A percentile compares a stretch with the other conserved stretches of the same genome.
Conservation (phyloP, 2,888 invertebrate species). For the Micoletzkya japonica region DNA sequence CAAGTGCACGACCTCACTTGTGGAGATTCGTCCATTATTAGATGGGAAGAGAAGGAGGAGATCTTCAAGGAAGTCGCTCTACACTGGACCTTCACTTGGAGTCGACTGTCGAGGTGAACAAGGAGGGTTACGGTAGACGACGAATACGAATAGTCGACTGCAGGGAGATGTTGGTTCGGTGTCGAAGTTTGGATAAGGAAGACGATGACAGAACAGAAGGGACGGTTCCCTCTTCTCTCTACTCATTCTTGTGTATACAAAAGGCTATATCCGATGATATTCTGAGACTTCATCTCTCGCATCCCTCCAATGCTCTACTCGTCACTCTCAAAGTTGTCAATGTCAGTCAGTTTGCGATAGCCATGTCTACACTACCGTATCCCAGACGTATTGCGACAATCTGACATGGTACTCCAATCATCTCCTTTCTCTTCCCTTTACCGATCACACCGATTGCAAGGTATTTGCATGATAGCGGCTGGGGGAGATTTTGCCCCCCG, state of each 20-base stretch:
- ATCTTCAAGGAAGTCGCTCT: conserved; percentile 12
- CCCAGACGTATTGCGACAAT: conserved; percentile 28
- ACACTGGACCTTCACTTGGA: conserved; percentile 17
- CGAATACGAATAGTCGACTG: neutral
- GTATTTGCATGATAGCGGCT: neutral
- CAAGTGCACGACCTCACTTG: too few species aligned
- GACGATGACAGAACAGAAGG: neutral
- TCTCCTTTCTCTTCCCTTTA: neutral
- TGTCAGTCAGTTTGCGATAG: conserved; percentile 5
- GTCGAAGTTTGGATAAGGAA: conserved; percentile 4
- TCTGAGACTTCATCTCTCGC: neutral
- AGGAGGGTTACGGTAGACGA: neutral
- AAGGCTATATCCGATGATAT: conserved; percentile 28
- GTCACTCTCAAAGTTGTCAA: conserved; percentile 15
- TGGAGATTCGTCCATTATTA: too few species aligned
- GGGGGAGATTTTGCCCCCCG: neutral
- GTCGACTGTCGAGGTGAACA: conserved; percentile 7
- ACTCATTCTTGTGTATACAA: conserved; percentile 25
- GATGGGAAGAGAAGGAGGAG: conserved; percentile 18
- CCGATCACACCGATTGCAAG: too few species aligned
- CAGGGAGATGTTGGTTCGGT: conserved; percentile 20
- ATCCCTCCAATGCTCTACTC: conserved; percentile 11
- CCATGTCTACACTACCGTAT: neutral
- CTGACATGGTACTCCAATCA: conserved; percentile 22
- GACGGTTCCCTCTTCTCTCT: conserved; percentile 18